Evolutionary conservation across 2,797 vertebrate species (phyloP).

Genomic region (Muraenolepis orangiensis): DNA sequence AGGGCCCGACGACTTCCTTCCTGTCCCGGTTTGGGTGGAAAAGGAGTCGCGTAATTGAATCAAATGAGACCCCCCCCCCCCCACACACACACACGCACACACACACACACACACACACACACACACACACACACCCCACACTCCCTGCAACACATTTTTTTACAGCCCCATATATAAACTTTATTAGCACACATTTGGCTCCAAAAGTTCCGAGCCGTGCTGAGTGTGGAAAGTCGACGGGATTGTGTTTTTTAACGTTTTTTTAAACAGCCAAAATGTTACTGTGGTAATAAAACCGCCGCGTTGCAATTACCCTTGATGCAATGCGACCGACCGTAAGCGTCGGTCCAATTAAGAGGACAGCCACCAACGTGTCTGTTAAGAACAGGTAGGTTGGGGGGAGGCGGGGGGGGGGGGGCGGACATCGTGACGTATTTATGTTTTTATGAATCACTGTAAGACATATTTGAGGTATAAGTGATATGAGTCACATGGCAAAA

Average conservation of each 20-base stretch:
- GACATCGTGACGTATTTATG: too few relatives aligned
- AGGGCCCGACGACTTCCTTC: conserved; percentile 66
- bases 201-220: conserved; percentile 62
- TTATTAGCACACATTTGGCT: conserved; percentile 68
- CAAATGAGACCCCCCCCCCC: conserved; percentile 61
- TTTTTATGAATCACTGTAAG: too few relatives aligned
- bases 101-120: conserved; percentile 44
- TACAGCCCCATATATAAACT: conserved; percentile 69
- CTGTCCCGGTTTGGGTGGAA: conserved; percentile 61
- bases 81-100: conserved; percentile 50
- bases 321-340: conserved; percentile 57
- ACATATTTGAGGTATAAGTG: too few relatives aligned
- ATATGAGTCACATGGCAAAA: background rate
- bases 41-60: conserved; percentile 67
- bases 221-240: conserved; percentile 66
- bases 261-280: conserved; percentile 67
- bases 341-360: conserved; percentile 67
- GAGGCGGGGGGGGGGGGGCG: too few relatives aligned
- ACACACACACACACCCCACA: conserved; percentile 50
- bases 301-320: conserved; percentile 70
- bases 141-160: conserved; percentile 54
- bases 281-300: conserved; percentile 69
- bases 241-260: conserved; percentile 67
- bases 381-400: conserved; percentile 46
- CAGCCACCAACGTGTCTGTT: conserved; percentile 55